Conservation (phyloP, 64 coral and sea anemone species). For the Stichodactyla mertensii region DNA sequence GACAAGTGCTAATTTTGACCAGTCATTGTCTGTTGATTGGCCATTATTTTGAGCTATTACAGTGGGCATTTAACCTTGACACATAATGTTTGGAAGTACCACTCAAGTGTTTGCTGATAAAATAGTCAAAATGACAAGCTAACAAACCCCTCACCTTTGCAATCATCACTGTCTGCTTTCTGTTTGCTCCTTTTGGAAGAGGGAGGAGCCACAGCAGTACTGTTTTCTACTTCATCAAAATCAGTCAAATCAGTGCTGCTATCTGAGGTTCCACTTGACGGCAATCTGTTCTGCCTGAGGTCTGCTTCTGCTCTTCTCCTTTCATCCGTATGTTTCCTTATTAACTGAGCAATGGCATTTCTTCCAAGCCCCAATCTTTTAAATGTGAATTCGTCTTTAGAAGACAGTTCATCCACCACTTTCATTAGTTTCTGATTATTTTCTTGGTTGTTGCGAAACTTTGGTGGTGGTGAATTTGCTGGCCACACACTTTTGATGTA, state of each 20-base stretch:
- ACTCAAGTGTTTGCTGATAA: too few relatives aligned
- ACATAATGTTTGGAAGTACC: too few relatives aligned
- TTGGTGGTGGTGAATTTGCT: slow-evolving; percentile 39
- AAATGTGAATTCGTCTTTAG: slow-evolving; percentile 36
- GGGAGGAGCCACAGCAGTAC: neutral
- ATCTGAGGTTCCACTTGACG: neutral
- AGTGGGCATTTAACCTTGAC: too few relatives aligned
- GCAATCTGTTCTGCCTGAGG: neutral
- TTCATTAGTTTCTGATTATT: slow-evolving; percentile 25
- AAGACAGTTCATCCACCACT: slow-evolving; percentile 42
- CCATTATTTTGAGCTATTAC: too few relatives aligned
- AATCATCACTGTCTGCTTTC: neutral
- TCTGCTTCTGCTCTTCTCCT: slow-evolving; percentile 38
- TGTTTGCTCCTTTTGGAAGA: neutral
- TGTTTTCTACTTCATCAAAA: slow-evolving; percentile 1
- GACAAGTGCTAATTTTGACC: too few relatives aligned
- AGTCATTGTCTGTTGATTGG: too few relatives aligned
- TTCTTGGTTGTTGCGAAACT: slow-evolving; percentile 43
- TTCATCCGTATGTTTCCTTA: slow-evolving; percentile 61
- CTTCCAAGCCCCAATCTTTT: slow-evolving; percentile 40
- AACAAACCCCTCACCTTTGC: neutral
- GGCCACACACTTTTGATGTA: slow-evolving; percentile 52
- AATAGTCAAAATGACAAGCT: neutral
- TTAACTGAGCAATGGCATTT: slow-evolving; percentile 55
- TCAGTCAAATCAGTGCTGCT: slow-evolving; percentile 9